These are phyloP conservation scores for Zelostemma sp. DNA, from an alignment of 1,140 invertebrate genomes.

Conservation along the genomic window DNA sequence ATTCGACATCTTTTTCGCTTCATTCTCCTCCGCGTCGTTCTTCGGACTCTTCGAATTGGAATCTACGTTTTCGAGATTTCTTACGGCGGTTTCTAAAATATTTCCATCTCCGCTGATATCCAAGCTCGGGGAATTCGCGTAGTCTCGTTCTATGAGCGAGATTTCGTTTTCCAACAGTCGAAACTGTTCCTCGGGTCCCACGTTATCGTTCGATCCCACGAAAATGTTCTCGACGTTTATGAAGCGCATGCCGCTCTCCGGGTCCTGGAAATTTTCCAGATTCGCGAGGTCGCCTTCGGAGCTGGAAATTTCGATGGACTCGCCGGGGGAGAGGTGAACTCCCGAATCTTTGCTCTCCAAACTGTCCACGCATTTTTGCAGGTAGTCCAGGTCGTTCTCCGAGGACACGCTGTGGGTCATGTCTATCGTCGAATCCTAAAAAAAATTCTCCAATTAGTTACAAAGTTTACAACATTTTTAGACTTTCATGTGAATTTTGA, in stretches of 20 bases:
- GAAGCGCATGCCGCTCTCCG: slow-evolving; percentile 35
- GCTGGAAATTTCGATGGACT: slow-evolving; percentile 30
- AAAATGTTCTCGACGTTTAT: slow-evolving; percentile 44
- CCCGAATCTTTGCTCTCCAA: slow-evolving; percentile 47
- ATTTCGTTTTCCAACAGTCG: slow-evolving; percentile 34
- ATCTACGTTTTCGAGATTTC: slow-evolving; percentile 27
- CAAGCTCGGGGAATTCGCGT: slow-evolving; percentile 22
- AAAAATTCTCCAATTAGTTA: not conserved
- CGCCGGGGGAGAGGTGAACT: slow-evolving; percentile 28
- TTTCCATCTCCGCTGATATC: slow-evolving; percentile 18
- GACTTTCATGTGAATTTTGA: not conserved
- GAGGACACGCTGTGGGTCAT: slow-evolving; percentile 7
- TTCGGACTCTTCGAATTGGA: slow-evolving; percentile 19
- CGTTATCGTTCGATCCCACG: slow-evolving; percentile 35
- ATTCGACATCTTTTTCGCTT: slow-evolving; percentile 8
- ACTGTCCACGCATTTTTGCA: slow-evolving; percentile 45
- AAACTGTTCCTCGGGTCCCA: slow-evolving; percentile 29
- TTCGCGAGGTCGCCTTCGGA: slow-evolving; percentile 31
- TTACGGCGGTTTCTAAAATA: slow-evolving; percentile 13
- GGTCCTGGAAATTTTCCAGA: slow-evolving; percentile 34
- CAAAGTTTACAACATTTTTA: slow-evolving; percentile 7
- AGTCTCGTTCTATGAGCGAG: slow-evolving; percentile 34
- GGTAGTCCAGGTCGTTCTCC: slow-evolving; percentile 37
- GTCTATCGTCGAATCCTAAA: slow-evolving; percentile 15
- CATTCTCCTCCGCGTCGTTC: slow-evolving; percentile 3